These are phyloP conservation scores for Takifugu rubripes DNA, from an alignment of 2,797 vertebrate genomes.

Conservation along the genomic window DNA sequence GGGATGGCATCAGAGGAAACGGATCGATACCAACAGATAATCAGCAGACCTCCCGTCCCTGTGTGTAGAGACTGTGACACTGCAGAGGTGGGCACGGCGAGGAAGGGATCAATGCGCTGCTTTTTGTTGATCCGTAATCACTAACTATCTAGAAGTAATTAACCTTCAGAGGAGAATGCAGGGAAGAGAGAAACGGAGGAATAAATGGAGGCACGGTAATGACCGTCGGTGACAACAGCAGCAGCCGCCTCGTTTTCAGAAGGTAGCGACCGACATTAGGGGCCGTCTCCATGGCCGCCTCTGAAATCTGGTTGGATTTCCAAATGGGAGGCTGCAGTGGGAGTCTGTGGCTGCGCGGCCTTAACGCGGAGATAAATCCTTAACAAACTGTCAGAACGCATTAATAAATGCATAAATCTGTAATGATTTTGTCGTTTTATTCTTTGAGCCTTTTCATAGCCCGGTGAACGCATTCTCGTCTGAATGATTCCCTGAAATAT, in stretches of 20 bases:
- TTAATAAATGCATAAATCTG: conserved; percentile 1
- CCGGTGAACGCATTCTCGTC: conserved; percentile 29
- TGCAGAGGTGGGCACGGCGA: conserved; percentile 57
- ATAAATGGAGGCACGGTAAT: conserved; percentile 61
- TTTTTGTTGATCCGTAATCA: conserved; percentile 73
- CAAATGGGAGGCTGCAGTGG: conserved; percentile 3
- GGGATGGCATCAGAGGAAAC: conserved; percentile 52
- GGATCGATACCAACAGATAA: conserved; percentile 69
- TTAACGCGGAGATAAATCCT: conserved; percentile 29
- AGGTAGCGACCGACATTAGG: conserved; percentile 22
- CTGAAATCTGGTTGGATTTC: conserved; percentile 32
- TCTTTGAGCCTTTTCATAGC: conserved; percentile 5
- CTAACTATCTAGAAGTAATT: conserved; percentile 79
- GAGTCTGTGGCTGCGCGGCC: background rate
- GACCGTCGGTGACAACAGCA: conserved; percentile 39
- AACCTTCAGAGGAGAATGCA: conserved; percentile 72
- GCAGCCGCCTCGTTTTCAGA: conserved; percentile 24
- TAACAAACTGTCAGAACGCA: conserved; percentile 17
- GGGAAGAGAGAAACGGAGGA: conserved; percentile 50
- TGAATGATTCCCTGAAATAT: conserved; percentile 20
- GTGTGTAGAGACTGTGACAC: conserved; percentile 71
- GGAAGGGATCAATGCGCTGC: conserved; percentile 73
- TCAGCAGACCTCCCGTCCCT: conserved; percentile 61
- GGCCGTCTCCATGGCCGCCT: background rate
- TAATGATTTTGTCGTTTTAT: background rate